These are phyloP conservation scores for Ateles fusciceps DNA, from an alignment of 2,797 vertebrate species.

Conservation along the genomic window DNA sequence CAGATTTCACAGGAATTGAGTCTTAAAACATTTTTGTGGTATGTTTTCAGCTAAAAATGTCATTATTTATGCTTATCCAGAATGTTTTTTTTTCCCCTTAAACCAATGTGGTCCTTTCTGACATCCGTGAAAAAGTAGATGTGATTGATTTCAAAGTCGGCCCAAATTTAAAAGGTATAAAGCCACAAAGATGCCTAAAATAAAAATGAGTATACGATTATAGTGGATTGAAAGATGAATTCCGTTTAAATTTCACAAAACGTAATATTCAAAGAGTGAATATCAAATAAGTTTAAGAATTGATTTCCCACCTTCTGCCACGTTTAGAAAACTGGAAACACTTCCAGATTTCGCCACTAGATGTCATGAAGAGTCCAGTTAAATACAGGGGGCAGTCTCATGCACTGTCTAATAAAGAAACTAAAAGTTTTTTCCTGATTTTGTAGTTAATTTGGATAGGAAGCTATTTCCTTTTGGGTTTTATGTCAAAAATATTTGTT, in stretches of 20 bases:
- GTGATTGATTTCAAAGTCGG: slow-evolving; percentile 45
- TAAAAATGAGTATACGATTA: not conserved
- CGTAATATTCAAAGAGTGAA: slow-evolving; percentile 30
- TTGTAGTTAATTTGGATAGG: slow-evolving; percentile 50
- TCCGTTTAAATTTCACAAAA: not conserved
- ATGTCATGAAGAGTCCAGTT: slow-evolving; percentile 77
- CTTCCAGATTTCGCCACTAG: slow-evolving; percentile 75
- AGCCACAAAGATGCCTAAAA: not conserved
- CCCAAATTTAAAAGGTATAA: not conserved
- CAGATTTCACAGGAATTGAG: slow-evolving; percentile 49
- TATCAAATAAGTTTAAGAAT: not conserved
- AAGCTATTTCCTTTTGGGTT: slow-evolving; percentile 29
- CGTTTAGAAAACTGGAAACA: not conserved
- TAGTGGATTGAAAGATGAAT: not conserved
- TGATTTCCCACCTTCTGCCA: not conserved
- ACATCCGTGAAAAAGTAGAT: slow-evolving; percentile 32
- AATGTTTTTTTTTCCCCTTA: not conserved
- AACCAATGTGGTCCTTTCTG: not conserved
- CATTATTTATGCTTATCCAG: slow-evolving; percentile 36
- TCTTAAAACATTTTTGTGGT: slow-evolving; percentile 39
- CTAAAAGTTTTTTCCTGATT: slow-evolving; percentile 14
- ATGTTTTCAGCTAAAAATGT: slow-evolving; percentile 53
- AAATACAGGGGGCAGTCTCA: not conserved
- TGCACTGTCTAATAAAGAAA: not conserved
- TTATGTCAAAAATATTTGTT: slow-evolving; percentile 46